Evolutionary conservation across 1,140 invertebrate species (phyloP), one percentile per base, ranked within the genome.

Genomic region (Drosophila lowei): DNA sequence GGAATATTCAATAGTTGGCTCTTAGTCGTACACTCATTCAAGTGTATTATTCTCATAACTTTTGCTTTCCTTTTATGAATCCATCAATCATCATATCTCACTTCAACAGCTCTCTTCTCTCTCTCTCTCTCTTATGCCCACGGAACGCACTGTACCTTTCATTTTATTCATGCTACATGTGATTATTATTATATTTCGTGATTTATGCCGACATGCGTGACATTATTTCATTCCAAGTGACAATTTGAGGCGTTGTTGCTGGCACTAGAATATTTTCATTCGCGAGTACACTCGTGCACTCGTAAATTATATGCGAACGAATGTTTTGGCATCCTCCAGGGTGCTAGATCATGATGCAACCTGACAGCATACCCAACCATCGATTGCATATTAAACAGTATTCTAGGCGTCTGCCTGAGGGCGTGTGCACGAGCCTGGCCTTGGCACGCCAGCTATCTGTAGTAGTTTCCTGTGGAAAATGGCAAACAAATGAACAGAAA

Each of bases 361-460:
- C 60, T 62, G 80, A 79, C 79, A 49, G 63, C 68, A 11, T 13
- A 13, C 3, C 34, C 34, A 13, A 5, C 34, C 9, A 65, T 52
- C 53, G 34, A 63, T 58, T 65, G 77, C 81, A 84, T 85, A 80
- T 59, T 73, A 85, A 85, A 49, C 50, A 85, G 57, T 11, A 50
- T 23, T 8, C 18, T 15, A 8, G 25, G 21, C 23, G 11, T 44
- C 25, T 46, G 49, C 16, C 43, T 52, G 59, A 4, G 41, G 49
- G 48, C 59, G 52, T 67, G 58, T 43, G 5, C n/a, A 43, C 34
- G 38, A 42, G 66, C 38, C 46, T 74, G 60, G 48, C 71, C 70
- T 74, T 64, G 71, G 48, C 23, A 13, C 59, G 46, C 18, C 53
- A 42, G 54, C 58, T 74, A 74, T 74, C 72, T 42, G 66, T 74